Base-by-base conservation (phyloP, 2,888 invertebrate genomes). In the Liopterus haemorrhoidalis region DNA sequence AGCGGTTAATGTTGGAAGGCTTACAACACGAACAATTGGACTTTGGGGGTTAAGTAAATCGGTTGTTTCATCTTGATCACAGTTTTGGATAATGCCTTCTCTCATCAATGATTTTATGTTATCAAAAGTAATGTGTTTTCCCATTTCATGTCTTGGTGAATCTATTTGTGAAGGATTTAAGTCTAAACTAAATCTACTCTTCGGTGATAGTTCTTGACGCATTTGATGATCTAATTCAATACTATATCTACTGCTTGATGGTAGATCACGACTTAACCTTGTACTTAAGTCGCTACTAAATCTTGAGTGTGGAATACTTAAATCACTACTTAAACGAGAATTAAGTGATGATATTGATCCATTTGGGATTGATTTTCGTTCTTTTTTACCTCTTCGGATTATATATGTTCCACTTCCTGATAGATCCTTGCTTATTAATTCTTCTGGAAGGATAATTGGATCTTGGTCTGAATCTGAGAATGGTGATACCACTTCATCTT, bases 391-490 rank as follows among this genome's bases (percentile, higher is more conserved):
- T 50, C 82, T 79, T 31, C 88, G 72, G 49, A 89, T 84, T 25
- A 88, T 80, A 61, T 88, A 89, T n/a, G 88, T 89, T 20, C 87
- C 86, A 49, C 77, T 74, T 24, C 75, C 72, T 21, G 75, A 72
- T 57, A 79, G 66, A 52, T 74, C 76, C 20, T 66, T 59, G 25
- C 64, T 58, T 32, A 59, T 59, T 5, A 44, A 21, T 15, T 44
- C 44, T 19, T 41, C 47, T 22, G 53, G 51, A 21, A 53, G 42
- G 8, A 49, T 43, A 12, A 50, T 44, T 9, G 47, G 49, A 20
- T 68, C 68, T n/a, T n/a, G n/a, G 42, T 68, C 75, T 1, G 75
- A 75, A 60, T 84, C 83, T 4, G 83, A 82, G 54, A 75, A 77
- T 4, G 85, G 81, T 1, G 85, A 85, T 6, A 78, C 75, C 5